phyloP scores from a whole-genome alignment of 2,113 vertebrate species.

The Sinocyclocheilus anshuiensis region DNA sequence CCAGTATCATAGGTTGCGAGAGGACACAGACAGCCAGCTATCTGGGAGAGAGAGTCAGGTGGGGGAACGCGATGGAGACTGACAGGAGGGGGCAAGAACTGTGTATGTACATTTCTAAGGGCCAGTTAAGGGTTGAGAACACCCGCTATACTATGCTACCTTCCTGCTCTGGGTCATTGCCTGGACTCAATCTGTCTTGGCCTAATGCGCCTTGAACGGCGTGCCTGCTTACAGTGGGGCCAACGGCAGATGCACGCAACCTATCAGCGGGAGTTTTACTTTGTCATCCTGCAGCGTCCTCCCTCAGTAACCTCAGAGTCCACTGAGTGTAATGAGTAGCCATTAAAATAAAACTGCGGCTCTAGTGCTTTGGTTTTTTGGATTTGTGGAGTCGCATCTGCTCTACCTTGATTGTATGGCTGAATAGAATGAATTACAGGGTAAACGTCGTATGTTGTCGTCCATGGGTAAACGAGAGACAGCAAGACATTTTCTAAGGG shows the following conservation, averaged over 20 bases:
- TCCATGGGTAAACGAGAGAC: neutral
- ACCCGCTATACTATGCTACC: slow-evolving; percentile 34
- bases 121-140: slow-evolving; percentile 31
- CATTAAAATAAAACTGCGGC: slow-evolving; percentile 17
- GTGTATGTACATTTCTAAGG: neutral
- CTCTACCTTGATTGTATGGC: neutral
- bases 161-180: slow-evolving; percentile 35
- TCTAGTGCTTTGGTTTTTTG: neutral
- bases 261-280: slow-evolving; percentile 23
- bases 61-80: neutral
- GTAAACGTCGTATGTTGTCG: neutral
- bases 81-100: neutral
- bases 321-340: slow-evolving; percentile 15
- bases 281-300: slow-evolving; percentile 16
- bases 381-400: neutral
- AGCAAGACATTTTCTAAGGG: neutral
- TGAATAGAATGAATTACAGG: neutral
- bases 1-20: slow-evolving; percentile 62
- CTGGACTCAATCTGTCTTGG: slow-evolving; percentile 43
- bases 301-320: slow-evolving; percentile 1
- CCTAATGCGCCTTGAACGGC: slow-evolving; percentile 33
- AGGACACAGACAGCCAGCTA: slow-evolving; percentile 65
- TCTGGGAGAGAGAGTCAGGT: slow-evolving; percentile 45
- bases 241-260: slow-evolving; percentile 26
- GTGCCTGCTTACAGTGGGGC: neutral